Base-by-base conservation (phyloP, 2,888 invertebrate genomes). In the Emmelina monodactyla region DNA sequence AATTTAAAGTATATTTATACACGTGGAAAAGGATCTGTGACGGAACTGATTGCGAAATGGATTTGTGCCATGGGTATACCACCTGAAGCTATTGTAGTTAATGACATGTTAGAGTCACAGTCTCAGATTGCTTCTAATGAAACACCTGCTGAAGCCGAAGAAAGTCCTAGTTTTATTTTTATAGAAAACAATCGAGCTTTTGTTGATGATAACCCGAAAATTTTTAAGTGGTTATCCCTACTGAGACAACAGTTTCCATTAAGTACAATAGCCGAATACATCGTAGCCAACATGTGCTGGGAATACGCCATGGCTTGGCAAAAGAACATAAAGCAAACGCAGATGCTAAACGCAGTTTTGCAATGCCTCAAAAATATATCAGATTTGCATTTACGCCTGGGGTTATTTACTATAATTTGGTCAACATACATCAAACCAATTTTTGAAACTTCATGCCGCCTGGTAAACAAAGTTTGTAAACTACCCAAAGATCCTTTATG, bases 271-370 rank as follows among this genome's bases (percentile, higher is more conserved):
- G 84, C 89, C 1, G 88, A 91, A 51, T 86, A 89, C 25, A 72
- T 97, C 28, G 76, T 95, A 32, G 86, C 91, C 10, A 93, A 95
- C 59, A 88, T 95, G 83, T 87, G 89, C 45, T 96, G 96, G 96
- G 95, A 96, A 62, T 94, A 91, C 59, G 87, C 92, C 35, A 84
- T 91, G 45, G 84, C 85, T 34, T 97, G 96, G 95, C 90, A 91
- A 55, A 91, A 89, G 61, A 85, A 89, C 45, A 82, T 88, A 40
- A 81, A 86, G 30, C 81, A 83, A 42, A 72, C 89, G 3, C 75
- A 83, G 10, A 81, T 86, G 48, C 78, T 96, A 19, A 82, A 85
- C 43, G 86, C 88, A n/a, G 87, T 91, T 0, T 53, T 94, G 3
- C 75, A 73, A 34, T 91, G 90, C 56, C 70, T 94, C 32, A 78